Evolutionary conservation across 2,113 vertebrate genomes (phyloP), one percentile per base, ranked within the genome.

Genomic region (Ameiurus melas): DNA sequence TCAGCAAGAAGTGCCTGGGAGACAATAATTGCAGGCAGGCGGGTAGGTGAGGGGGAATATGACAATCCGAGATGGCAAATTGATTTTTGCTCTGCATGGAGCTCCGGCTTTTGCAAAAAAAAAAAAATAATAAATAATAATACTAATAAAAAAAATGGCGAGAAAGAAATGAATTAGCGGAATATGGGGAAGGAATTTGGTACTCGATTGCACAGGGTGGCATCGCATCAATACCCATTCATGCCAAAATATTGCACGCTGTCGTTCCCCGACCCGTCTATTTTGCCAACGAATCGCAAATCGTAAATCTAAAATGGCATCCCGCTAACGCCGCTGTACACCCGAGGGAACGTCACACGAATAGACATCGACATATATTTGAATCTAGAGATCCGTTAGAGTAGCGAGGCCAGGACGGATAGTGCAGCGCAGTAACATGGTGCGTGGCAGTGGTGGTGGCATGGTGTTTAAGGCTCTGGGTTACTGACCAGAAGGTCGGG

Each of bases 31-130:
- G 92, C 92, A 71, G 89, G 62, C 89, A 77, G 90, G 84, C 87
- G 85, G 85, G 82, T 90, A 91, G 91, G 92, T 92, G 89, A 94
- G 91, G 91, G 89, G 85, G 90, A 94, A 93, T 94, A 92, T 92
- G 93, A 92, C 91, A 93, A 94, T 94, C 92, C 89, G 77, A 93
- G 90, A 94, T 92, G 90, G 92, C 90, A 94, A 94, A 95, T 95
- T 93, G 94, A 95, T 95, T 95, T 95, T 92, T 87, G 90, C 89
- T 93, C 93, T 90, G 91, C 91, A 88, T 92, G 86, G 85, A 91
- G 92, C 85, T 73, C 60, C 86, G 86, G 90, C 87, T 91, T 88
- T 87, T 53, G 91, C 92, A 91, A 86, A 91, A 79, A 90, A 86
- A 68, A 84, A 66, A 58, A 66, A 14, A 91, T 85, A 91, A 78